Percentiles rank a stretch among this genome's conserved stretches.
These are phyloP conservation scores for Sakesphorus luctuosus DNA, from an alignment of 2,113 vertebrate genomes.

Conservation along the genomic window DNA sequence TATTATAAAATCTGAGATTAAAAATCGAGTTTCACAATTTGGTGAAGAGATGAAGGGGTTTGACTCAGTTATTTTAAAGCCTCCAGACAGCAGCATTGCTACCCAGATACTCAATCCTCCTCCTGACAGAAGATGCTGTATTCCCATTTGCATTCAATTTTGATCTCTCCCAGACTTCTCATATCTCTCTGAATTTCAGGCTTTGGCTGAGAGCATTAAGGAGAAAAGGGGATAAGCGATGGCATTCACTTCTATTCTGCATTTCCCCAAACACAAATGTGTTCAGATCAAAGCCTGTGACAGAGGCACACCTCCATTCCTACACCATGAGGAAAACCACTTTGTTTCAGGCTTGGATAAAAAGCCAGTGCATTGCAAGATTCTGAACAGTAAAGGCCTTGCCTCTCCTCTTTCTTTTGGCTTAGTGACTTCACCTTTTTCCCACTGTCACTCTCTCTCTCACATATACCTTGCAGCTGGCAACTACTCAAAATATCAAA, in stretches of 20 bases:
- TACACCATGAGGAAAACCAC: background rate
- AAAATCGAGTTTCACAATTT: background rate
- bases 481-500: background rate
- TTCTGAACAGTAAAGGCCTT: background rate
- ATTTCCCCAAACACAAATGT: background rate
- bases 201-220: conserved; percentile 4
- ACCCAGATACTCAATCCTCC: background rate
- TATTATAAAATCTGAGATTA: background rate
- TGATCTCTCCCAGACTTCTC: background rate
- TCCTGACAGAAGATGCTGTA: background rate
- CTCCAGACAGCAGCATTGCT: background rate
- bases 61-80: background rate
- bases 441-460: background rate
- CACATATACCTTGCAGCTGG: background rate
- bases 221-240: background rate
- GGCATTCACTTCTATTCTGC: background rate
- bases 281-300: background rate
- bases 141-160: conserved; percentile 21
- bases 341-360: background rate
- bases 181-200: background rate
- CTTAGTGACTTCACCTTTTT: background rate
- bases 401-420: background rate
- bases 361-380: background rate
- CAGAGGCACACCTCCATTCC: background rate
- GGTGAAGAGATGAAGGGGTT: background rate